Conservation (phyloP, 2,797 vertebrate species). For the Spatula versicolor region DNA sequence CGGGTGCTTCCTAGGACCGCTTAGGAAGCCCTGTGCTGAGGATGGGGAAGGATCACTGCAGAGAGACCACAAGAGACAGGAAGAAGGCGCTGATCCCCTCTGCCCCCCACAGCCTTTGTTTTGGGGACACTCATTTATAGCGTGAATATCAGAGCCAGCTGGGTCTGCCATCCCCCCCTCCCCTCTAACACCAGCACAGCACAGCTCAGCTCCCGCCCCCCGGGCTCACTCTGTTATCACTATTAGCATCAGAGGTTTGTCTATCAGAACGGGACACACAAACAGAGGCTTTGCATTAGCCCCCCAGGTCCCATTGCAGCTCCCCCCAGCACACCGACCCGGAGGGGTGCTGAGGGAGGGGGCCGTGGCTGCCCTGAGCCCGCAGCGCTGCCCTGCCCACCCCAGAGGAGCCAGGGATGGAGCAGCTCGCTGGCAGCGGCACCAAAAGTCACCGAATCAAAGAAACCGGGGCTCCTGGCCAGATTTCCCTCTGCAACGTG, state of each 20-base stretch:
- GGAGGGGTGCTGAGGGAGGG: not conserved
- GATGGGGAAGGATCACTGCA: not conserved
- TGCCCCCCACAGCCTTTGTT: not conserved
- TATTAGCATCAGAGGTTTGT: not conserved
- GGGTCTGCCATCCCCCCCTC: not conserved
- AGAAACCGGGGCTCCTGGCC: not conserved
- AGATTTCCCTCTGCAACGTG: not conserved
- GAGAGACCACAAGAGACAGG: not conserved
- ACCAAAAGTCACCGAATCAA: not conserved
- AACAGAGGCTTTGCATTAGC: not conserved
- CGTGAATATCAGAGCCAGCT: not conserved
- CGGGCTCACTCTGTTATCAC: not conserved
- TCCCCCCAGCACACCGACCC: not conserved
- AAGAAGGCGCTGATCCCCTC: not conserved
- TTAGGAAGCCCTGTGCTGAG: not conserved
- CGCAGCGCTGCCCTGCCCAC: not conserved
- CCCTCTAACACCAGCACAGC: not conserved
- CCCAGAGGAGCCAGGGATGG: not conserved
- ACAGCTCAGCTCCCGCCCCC: not conserved
- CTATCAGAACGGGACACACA: not conserved
- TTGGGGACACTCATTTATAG: not conserved
- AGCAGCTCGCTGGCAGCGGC: accelerated
- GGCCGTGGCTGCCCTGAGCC: not conserved
- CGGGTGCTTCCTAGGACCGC: not conserved
- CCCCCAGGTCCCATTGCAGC: not conserved